Evolutionary conservation across 2,797 vertebrate genomes (phyloP).

Genomic region (Leucoraja ocellata): DNA sequence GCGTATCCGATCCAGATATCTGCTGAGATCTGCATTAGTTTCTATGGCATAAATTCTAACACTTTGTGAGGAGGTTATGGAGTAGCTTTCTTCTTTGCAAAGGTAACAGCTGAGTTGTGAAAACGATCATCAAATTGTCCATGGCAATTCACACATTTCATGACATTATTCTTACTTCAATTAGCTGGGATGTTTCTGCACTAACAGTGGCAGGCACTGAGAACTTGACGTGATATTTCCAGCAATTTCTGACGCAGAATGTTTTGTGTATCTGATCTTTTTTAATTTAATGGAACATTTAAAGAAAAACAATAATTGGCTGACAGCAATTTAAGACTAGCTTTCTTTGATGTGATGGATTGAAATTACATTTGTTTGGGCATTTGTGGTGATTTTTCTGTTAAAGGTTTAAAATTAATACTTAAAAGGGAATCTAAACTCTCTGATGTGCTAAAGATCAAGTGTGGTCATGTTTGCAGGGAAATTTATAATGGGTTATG

Average conservation of each 20-base stretch:
- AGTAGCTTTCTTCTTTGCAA: not conserved
- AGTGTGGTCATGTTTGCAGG: slow-evolving; percentile 49
- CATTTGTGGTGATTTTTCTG: not conserved
- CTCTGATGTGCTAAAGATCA: slow-evolving; percentile 11
- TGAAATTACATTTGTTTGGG: not conserved
- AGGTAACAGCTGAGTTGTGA: no score
- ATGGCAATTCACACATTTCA: not conserved
- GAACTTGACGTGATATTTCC: not conserved
- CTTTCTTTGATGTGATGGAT: not conserved
- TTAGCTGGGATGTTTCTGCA: not conserved
- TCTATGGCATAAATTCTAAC: not conserved
- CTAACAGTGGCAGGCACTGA: not conserved
- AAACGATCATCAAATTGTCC: not conserved
- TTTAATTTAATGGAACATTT: not conserved
- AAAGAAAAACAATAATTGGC: not conserved
- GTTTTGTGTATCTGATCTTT: not conserved
- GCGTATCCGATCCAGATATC: not conserved
- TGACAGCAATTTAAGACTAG: no score
- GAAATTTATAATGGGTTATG: slow-evolving; percentile 72
- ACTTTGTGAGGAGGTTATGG: not conserved
- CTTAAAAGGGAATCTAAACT: not conserved
- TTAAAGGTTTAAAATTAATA: not conserved
- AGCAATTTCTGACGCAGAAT: not conserved
- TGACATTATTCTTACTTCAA: not conserved
- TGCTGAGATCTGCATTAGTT: not conserved